Percentiles rank a stretch among this genome's conserved stretches.
Conservation (phyloP, 2,113 vertebrate genomes). For the Struthidea cinerea region DNA sequence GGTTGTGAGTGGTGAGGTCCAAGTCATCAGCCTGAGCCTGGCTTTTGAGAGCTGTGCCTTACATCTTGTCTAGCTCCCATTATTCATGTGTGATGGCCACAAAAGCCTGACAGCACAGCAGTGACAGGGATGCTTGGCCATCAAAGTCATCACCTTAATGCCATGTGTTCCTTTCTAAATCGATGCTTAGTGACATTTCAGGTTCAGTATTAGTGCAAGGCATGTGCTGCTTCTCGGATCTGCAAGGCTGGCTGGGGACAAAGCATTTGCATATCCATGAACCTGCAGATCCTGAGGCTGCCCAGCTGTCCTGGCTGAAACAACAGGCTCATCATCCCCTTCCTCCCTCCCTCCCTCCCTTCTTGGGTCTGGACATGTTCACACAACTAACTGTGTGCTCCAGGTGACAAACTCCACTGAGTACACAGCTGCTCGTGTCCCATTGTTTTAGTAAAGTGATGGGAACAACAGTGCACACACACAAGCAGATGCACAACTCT, state of each 20-base stretch:
- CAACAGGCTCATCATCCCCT: not conserved
- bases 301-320: not conserved
- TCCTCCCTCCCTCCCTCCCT: not conserved
- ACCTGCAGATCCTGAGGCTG: not conserved
- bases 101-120: not conserved
- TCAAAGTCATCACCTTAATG: not conserved
- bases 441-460: not conserved
- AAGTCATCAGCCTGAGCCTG: not conserved
- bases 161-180: not conserved
- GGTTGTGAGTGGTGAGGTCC: not conserved
- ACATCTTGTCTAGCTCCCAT: not conserved
- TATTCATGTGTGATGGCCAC: fast-evolving
- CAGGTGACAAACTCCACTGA: not conserved
- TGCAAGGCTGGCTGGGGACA: not conserved
- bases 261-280: not conserved
- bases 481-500: not conserved
- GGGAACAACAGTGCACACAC: not conserved
- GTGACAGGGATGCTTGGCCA: not conserved
- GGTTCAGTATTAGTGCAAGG: not conserved
- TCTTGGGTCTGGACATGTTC: not conserved
- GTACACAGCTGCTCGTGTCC: not conserved
- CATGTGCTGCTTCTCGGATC: not conserved
- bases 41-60: not conserved
- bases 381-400: not conserved
- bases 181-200: not conserved